A percentile compares a stretch with the other conserved stretches of the same genome.
Conservation (phyloP, 1,140 invertebrate species). For the Euglossa dilemma region DNA sequence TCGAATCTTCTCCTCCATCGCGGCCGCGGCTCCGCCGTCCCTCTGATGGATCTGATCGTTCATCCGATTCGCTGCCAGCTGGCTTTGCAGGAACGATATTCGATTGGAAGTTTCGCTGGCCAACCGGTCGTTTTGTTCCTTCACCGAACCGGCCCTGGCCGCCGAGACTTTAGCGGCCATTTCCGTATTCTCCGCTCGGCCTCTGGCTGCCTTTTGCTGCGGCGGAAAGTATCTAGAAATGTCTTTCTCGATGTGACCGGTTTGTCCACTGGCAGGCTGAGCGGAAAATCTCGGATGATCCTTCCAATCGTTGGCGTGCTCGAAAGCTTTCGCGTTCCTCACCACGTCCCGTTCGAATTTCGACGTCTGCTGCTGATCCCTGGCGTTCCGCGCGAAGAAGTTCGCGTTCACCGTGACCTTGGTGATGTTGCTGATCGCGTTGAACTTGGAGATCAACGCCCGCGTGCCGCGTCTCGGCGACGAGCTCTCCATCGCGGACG, state of each 20-base stretch:
- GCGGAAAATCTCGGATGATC: slow-evolving; percentile 43
- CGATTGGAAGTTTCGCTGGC: slow-evolving; percentile 54
- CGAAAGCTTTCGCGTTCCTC: slow-evolving; percentile 44
- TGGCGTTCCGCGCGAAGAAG: slow-evolving; percentile 77
- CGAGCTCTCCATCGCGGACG: slow-evolving; percentile 74
- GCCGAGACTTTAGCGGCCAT: not conserved
- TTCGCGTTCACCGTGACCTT: slow-evolving; percentile 83
- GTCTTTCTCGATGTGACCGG: slow-evolving; percentile 58
- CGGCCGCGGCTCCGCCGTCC: not conserved
- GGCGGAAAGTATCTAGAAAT: slow-evolving; percentile 74
- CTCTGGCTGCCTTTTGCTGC: slow-evolving; percentile 33
- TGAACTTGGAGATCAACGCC: slow-evolving; percentile 86
- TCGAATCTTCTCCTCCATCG: slow-evolving; percentile 36
- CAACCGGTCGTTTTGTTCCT: slow-evolving; percentile 56
- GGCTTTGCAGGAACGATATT: slow-evolving; percentile 65
- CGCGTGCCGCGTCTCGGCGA: slow-evolving; percentile 79
- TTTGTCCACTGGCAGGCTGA: slow-evolving; percentile 48
- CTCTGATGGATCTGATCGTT: slow-evolving; percentile 31
- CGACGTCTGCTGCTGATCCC: slow-evolving; percentile 35
- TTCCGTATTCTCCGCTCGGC: slow-evolving; percentile 21
- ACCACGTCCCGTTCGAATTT: slow-evolving; percentile 51
- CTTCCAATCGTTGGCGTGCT: slow-evolving; percentile 44
- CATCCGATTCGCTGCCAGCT: slow-evolving; percentile 59
- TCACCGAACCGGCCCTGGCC: slow-evolving; percentile 12
- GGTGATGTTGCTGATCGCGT: slow-evolving; percentile 84